A percentile compares a stretch with the other conserved stretches of the same genome.
Evolutionary conservation across 2,797 vertebrate species (phyloP).

Genomic region (Euthynnus affinis): DNA sequence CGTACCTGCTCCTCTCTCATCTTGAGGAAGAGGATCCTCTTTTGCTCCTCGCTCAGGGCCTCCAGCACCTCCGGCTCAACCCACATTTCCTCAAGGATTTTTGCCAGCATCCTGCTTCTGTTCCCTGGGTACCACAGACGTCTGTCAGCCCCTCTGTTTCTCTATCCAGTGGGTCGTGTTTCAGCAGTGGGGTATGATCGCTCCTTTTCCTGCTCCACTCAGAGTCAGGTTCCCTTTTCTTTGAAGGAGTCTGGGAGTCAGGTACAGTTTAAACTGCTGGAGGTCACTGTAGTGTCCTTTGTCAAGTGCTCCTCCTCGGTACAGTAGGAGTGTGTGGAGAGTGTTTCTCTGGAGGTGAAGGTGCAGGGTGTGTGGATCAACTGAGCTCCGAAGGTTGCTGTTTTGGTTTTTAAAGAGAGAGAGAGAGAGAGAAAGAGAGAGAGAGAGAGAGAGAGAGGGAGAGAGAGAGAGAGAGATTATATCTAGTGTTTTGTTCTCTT

Average conservation of each 20-base stretch:
- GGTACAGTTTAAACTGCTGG: slow-evolving; percentile 44
- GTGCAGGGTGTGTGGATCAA: slow-evolving; percentile 25
- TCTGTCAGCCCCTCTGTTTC: slow-evolving; percentile 10
- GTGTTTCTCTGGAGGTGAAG: slow-evolving; percentile 36
- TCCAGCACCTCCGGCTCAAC: slow-evolving; percentile 87
- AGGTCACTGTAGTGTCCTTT: slow-evolving; percentile 43
- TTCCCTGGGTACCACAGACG: neutral
- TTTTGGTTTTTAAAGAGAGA: slow-evolving; percentile 43
- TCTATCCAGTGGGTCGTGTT: slow-evolving; percentile 46
- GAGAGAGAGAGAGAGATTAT: slow-evolving; percentile 65
- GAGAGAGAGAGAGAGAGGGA: slow-evolving; percentile 25
- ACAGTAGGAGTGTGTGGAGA: slow-evolving; percentile 18
- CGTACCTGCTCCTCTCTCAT: slow-evolving; percentile 89
- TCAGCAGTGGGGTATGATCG: slow-evolving; percentile 43
- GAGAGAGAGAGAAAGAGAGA: slow-evolving; percentile 20
- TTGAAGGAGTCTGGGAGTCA: slow-evolving; percentile 57
- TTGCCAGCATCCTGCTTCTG: slow-evolving; percentile 83
- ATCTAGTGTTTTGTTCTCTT: slow-evolving; percentile 65
- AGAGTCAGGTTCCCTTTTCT: slow-evolving; percentile 67
- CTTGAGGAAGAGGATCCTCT: slow-evolving; percentile 87
- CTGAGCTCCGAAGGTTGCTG: slow-evolving; percentile 59
- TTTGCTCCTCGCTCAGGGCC: slow-evolving; percentile 88
- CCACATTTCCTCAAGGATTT: slow-evolving; percentile 88
- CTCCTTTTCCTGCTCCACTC: slow-evolving; percentile 42
- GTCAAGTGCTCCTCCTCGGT: slow-evolving; percentile 35